Base-by-base conservation (phyloP, 2,888 invertebrate species). In the Bugulina stolonifera region DNA sequence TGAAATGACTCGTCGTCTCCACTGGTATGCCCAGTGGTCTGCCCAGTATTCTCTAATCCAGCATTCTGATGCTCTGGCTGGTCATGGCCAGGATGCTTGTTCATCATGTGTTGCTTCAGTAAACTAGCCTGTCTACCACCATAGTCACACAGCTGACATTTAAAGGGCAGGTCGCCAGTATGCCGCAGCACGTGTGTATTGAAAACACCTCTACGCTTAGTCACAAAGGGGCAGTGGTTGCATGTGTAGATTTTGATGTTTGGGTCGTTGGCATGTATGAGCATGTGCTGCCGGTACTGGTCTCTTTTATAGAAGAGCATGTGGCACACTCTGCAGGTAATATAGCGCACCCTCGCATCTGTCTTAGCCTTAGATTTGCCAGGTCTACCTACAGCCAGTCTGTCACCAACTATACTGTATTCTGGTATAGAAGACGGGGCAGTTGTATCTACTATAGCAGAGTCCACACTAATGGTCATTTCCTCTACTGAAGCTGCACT, bases 121-220 rank as follows among this genome's bases (percentile, higher is more conserved):
- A 55, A 55, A 25, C 55, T 55, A 55, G 25, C 55, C 25, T 55
- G 55, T 23, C 55, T 55, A 14, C 55, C 55, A 18, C 10, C 55
- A 23, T 55, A 55, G 23, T 25, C 25, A 55, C 55, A 55, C 25
- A 55, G 25, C 55, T 55, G 3, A 55, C 55, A 55, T 25, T 55
- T 55, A 25, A 55, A 55, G 25, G 55, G 55, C 25, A 55, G 25
- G 55, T 55, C 55, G 23, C 55, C 55, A n/a, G 55, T 55, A n/a
- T 55, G 55, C 55, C 55, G 5, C 22, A 55, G 55, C n/a, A 14
- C 23, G n/a, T 55, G 55, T 14, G 55, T 55, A 23, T 55, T 55
- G 55, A 55, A 55, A 14, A 55, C 55, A 5, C 55, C 55, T 23
- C 55, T 18, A 25, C 55, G 55, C 25, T 55, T 55, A 5, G 55